Evolutionary conservation across 1,140 invertebrate species (phyloP).

Genomic region (Cephus cinctus): DNA sequence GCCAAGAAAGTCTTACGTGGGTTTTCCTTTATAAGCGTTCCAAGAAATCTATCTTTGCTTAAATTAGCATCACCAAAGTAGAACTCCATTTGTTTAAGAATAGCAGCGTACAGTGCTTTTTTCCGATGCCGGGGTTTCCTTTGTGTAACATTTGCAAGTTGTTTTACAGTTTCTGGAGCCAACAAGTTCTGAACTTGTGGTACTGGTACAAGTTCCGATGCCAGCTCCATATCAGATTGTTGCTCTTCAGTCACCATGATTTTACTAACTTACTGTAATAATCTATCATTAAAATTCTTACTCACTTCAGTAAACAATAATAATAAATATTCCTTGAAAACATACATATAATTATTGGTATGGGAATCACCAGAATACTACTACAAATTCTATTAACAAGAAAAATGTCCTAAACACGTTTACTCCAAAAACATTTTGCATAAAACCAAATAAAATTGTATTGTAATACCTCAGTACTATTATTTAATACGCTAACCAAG

Average conservation of each 20-base stretch:
- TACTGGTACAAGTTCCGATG: constrained; percentile 47
- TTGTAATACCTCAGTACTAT: too few relatives aligned
- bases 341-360: too few relatives aligned
- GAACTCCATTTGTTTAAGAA: constrained; percentile 88
- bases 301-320: neutral
- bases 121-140: constrained; percentile 63
- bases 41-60: constrained; percentile 78
- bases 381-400: too few relatives aligned
- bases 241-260: constrained; percentile 53
- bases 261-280: constrained; percentile 16
- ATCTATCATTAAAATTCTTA: neutral
- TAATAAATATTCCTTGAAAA: constrained; percentile 2
- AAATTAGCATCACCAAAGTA: constrained; percentile 91
- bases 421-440: too few relatives aligned
- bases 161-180: constrained; percentile 25
- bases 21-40: constrained; percentile 66
- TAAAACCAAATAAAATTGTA: too few relatives aligned
- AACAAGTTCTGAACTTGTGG: constrained; percentile 35
- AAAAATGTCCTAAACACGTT: too few relatives aligned
- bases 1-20: constrained; percentile 62
- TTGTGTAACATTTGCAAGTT: constrained; percentile 25
- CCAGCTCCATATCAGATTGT: constrained; percentile 43
- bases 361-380: too few relatives aligned
- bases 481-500: too few relatives aligned
- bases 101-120: constrained; percentile 68